Percentiles rank a stretch among this genome's conserved stretches.
Evolutionary conservation across 2,797 vertebrate species (phyloP).

Genomic region (Neoniphon sammara): DNA sequence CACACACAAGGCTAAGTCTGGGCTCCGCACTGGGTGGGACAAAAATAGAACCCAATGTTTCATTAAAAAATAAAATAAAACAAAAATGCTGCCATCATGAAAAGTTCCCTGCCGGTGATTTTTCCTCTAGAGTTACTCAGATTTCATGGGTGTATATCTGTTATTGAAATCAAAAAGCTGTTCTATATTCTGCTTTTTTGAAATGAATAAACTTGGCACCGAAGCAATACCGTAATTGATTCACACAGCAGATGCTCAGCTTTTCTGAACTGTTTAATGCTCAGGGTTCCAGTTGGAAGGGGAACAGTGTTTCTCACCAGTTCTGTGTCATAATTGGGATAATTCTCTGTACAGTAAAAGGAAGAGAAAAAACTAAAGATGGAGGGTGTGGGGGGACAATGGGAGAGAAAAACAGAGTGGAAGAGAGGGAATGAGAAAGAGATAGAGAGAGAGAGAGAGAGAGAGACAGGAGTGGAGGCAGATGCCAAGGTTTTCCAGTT

Average conservation of each 20-base stretch:
- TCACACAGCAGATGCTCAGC: slow-evolving; percentile 36
- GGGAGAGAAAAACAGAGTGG: slow-evolving; percentile 7
- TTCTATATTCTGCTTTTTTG: background rate
- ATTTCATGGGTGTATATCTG: background rate
- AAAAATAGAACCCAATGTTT: slow-evolving; percentile 10
- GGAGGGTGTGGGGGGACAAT: background rate
- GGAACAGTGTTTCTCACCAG: slow-evolving; percentile 14
- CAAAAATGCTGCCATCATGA: background rate
- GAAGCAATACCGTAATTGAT: slow-evolving; percentile 12
- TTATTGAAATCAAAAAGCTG: background rate
- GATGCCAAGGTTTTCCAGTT: slow-evolving; percentile 71
- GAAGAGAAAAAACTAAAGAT: background rate
- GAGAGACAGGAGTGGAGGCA: slow-evolving; percentile 52
- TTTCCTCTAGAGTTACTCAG: background rate
- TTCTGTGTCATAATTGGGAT: slow-evolving; percentile 29
- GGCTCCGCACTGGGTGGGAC: slow-evolving; percentile 1
- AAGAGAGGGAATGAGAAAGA: slow-evolving; percentile 30
- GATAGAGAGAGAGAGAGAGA: background rate
- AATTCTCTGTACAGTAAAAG: slow-evolving; percentile 9
- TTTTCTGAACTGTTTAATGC: slow-evolving; percentile 23
- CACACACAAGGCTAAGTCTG: slow-evolving; percentile 13
- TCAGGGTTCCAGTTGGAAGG: slow-evolving; percentile 12
- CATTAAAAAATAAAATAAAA: slow-evolving; percentile 3
- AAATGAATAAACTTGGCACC: background rate
- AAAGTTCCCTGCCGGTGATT: background rate